Base-by-base conservation (phyloP, 2,113 vertebrate species). In the Sylvietta virens region DNA sequence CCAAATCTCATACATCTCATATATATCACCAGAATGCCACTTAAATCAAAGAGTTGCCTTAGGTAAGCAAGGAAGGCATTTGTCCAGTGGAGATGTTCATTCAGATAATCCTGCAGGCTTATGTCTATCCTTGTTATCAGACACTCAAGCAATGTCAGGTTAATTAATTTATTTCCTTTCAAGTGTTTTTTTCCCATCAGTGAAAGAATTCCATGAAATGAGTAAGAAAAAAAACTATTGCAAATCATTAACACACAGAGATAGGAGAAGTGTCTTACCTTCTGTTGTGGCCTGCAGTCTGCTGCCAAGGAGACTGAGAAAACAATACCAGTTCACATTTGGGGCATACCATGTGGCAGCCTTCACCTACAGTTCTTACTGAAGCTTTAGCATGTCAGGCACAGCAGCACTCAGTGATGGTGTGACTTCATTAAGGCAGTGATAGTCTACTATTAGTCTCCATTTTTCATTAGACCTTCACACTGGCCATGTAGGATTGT, bases 1-100 rank as follows among this genome's bases (percentile, higher is more conserved):
- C 87, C 56, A 83, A 88, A 93, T 93, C 90, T 93, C 80, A 88
- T 86, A 88, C 47, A 89, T 95, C 87, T 86, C 47, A 62, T 82
- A 88, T 67, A 40, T 77, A 90, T 58, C 74, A 94, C 64, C 51
- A 88, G 90, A 92, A 95, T 81, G 72, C 40, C 71, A 90, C 56
- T 90, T 85, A 92, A 90, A 90, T 96, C 74, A 86, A 92, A 92
- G 74, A 1, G 44, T 60, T 96, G 64, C 72, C 44, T 93, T 88
- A 82, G 62, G 39, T 72, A 82, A 87, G 61, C 40, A 33, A 80
- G 37, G 35, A 81, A 91, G 27, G 35, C 40, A 67, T 81, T 95
- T 95, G 79, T 79, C 76, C 66, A 48, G 27, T 58, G 60, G 84
- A 66, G 81, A 72, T 86, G 39, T 85, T 91, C 87, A 90, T 54